phyloP scores from a whole-genome alignment of 2,888 invertebrate genomes.

The Yponomeuta plumbellus region DNA sequence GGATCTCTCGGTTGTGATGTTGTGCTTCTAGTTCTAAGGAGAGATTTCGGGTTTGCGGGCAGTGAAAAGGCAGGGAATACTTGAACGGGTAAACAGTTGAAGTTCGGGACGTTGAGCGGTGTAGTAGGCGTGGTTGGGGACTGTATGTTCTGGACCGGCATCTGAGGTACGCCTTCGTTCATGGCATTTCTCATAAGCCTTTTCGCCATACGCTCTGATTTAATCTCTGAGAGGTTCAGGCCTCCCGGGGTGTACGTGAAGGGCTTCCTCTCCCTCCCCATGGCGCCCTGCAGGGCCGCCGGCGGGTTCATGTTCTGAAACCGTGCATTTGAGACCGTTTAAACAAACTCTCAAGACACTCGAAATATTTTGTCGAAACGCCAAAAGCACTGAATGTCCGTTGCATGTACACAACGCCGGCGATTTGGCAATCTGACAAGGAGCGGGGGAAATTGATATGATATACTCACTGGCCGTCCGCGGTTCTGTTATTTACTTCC shows the following conservation, averaged over 20 bases:
- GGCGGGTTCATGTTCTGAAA: conserved; percentile 80
- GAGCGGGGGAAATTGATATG: conserved; percentile 55
- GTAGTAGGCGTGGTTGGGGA: conserved; percentile 70
- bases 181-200: conserved; percentile 77
- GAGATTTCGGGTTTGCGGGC: conserved; percentile 81
- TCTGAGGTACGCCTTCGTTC: conserved; percentile 83
- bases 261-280: conserved; percentile 95
- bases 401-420: conserved; percentile 25
- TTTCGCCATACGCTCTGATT: conserved; percentile 92
- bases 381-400: conserved; percentile 35
- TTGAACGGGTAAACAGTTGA: conserved; percentile 68
- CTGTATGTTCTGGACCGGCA: conserved; percentile 69
- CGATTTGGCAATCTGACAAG: conserved; percentile 66
- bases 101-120: conserved; percentile 58
- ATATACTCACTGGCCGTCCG: conserved; percentile 60
- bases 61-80: conserved; percentile 80
- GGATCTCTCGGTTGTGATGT: conserved; percentile 27
- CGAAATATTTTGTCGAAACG: conserved; percentile 33
- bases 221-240: conserved; percentile 91
- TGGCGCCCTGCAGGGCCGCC: conserved; percentile 89
- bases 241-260: conserved; percentile 97
- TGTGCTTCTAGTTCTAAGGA: conserved; percentile 59
- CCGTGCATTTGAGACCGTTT: conserved; percentile 5
- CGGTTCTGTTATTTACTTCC: conserved; percentile 52
- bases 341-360: conserved; percentile 4